Percentiles rank a stretch among this genome's conserved stretches.
Evolutionary conservation across 2,113 vertebrate genomes (phyloP).

Genomic region (Lampris incognitus): DNA sequence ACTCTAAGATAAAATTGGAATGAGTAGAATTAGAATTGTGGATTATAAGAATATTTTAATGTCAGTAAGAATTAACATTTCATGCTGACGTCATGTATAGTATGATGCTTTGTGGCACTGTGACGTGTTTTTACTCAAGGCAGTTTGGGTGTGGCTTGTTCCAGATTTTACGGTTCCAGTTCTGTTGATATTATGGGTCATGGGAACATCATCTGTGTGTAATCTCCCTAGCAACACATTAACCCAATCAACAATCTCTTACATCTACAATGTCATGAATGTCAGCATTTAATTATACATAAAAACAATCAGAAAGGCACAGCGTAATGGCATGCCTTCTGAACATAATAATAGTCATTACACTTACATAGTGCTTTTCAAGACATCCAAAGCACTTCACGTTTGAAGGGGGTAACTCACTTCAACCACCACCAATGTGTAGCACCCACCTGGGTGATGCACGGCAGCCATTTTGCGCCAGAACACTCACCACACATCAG

Average conservation of each 20-base stretch:
- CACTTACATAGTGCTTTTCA: too few species aligned
- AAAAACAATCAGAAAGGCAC: background rate
- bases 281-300: background rate
- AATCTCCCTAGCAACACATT: conserved; percentile 23
- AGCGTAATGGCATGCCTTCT: background rate
- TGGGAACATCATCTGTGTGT: conserved; percentile 32
- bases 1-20: conserved; percentile 20
- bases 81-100: conserved; percentile 9
- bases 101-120: conserved; percentile 20
- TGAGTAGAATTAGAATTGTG: conserved; percentile 3
- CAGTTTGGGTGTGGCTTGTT: conserved; percentile 5
- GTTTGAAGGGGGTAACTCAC: too few species aligned
- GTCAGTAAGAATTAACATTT: conserved; percentile 30
- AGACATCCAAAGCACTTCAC: too few species aligned
- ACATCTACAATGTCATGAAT: background rate
- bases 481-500: too few species aligned
- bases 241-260: conserved; percentile 20
- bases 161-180: background rate
- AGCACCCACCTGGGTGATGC: too few species aligned
- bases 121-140: background rate
- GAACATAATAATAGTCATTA: background rate
- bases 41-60: conserved; percentile 14
- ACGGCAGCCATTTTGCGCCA: too few species aligned
- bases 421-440: too few species aligned
- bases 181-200: background rate